These are phyloP conservation scores for Epizoanthus stellaris DNA, from an alignment of 92 coral and sea anemone species.

Conservation along the genomic window DNA sequence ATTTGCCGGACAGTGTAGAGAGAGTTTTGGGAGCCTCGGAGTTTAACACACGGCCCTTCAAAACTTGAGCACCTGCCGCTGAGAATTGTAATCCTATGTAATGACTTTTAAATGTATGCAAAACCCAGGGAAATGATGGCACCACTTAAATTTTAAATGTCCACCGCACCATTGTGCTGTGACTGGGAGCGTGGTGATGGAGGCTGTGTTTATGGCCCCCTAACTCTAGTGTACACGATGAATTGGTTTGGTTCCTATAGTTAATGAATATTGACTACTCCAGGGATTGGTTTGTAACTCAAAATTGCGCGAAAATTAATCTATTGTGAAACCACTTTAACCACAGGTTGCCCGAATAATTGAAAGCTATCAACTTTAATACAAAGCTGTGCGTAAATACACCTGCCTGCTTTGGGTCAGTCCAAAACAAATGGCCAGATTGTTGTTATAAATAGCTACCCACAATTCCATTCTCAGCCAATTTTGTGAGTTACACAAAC, in stretches of 20 bases:
- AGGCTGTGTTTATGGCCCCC: slow-evolving; percentile 21
- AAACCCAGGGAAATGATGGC: slow-evolving; percentile 29
- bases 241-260: slow-evolving; percentile 21
- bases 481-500: neutral
- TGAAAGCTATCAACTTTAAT: slow-evolving; percentile 41
- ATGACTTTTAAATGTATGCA: slow-evolving; percentile 86
- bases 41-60: slow-evolving; percentile 1
- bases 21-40: neutral
- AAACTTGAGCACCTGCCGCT: slow-evolving; percentile 73
- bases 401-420: slow-evolving; percentile 21
- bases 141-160: slow-evolving; percentile 45
- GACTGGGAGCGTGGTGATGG: neutral
- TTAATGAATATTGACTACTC: slow-evolving; percentile 8
- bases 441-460: neutral
- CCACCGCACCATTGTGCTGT: slow-evolving; percentile 42
- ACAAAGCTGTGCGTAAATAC: slow-evolving; percentile 23
- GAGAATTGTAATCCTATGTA: slow-evolving; percentile 58
- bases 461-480: slow-evolving; percentile 27
- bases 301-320: slow-evolving; percentile 37
- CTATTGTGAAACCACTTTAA: slow-evolving; percentile 40
- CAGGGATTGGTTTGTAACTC: slow-evolving; percentile 12
- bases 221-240: neutral
- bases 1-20: neutral
- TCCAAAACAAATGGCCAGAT: slow-evolving; percentile 8
- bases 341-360: slow-evolving; percentile 34